These are phyloP conservation scores for Hydractinia echinata DNA, from an alignment of 30 jellyfish, hydroid and myxozoan species.

Conservation along the genomic window DNA sequence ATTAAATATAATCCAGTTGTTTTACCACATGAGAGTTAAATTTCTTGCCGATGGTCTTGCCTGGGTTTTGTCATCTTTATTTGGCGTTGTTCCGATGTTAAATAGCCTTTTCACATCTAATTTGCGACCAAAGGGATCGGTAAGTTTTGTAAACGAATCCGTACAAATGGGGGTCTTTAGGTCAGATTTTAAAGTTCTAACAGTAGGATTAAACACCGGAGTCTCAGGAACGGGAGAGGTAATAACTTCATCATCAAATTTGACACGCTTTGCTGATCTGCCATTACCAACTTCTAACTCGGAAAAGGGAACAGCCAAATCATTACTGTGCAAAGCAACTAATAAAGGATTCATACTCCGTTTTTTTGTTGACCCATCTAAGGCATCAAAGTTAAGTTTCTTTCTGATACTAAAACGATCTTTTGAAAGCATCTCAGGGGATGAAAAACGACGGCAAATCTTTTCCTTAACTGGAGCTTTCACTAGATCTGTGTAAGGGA, in stretches of 20 bases:
- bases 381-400: conserved; percentile 4
- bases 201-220: neutral
- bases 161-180: neutral
- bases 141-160: neutral
- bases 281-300: neutral
- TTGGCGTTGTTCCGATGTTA: neutral
- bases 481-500: neutral
- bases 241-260: conserved; percentile 2
- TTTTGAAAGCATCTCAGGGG: neutral
- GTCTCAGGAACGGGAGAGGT: conserved; percentile 17
- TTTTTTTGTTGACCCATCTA: neutral
- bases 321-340: neutral
- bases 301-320: conserved; percentile 4
- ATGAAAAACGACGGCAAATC: conserved; percentile 1
- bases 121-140: conserved; percentile 1
- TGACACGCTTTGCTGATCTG: conserved; percentile 3
- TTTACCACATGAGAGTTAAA: neutral
- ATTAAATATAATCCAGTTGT: no score
- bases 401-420: neutral
- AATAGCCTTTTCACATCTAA: neutral
- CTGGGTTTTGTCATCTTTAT: neutral
- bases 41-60: conserved; percentile 5
- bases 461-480: conserved; percentile 1
- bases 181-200: neutral
- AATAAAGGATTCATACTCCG: conserved; percentile 5